These are phyloP conservation scores for Turnix velox DNA, from an alignment of 2,113 vertebrate species.

Conservation along the genomic window DNA sequence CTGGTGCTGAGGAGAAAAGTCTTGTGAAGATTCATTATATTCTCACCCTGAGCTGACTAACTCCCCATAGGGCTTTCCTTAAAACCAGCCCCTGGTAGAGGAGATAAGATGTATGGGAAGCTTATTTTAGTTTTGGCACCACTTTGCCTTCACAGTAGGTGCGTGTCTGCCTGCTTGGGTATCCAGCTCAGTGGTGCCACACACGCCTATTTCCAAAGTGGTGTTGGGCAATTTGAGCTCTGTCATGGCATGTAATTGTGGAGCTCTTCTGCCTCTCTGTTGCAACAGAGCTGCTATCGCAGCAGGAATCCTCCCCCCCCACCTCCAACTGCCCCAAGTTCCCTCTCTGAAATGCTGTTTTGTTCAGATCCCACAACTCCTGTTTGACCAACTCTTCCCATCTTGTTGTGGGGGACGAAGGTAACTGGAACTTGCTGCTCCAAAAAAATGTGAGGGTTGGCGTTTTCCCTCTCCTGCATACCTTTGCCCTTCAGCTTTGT, in stretches of 20 bases:
- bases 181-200: not conserved
- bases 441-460: not conserved
- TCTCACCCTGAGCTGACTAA: constrained; percentile 8
- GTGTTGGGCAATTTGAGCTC: constrained; percentile 19
- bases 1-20: not conserved
- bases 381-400: not conserved
- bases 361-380: not conserved
- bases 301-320: not conserved
- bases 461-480: not conserved
- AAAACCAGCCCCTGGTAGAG: not conserved
- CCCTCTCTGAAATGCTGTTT: not conserved
- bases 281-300: constrained; percentile 51
- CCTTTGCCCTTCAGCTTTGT: constrained; percentile 55
- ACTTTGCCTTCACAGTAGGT: not conserved
- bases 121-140: not conserved
- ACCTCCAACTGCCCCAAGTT: not conserved
- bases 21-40: not conserved
- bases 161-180: not conserved
- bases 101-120: not conserved
- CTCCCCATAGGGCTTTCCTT: constrained; percentile 41
- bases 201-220: constrained; percentile 22
- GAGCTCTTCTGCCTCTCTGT: not conserved
- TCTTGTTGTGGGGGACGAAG: not conserved
- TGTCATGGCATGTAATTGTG: constrained; percentile 27
- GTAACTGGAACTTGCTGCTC: not conserved